Evolutionary conservation across 2,113 vertebrate genomes (phyloP), one percentile per base, ranked within the genome.

Genomic region (Gavialis gangeticus): DNA sequence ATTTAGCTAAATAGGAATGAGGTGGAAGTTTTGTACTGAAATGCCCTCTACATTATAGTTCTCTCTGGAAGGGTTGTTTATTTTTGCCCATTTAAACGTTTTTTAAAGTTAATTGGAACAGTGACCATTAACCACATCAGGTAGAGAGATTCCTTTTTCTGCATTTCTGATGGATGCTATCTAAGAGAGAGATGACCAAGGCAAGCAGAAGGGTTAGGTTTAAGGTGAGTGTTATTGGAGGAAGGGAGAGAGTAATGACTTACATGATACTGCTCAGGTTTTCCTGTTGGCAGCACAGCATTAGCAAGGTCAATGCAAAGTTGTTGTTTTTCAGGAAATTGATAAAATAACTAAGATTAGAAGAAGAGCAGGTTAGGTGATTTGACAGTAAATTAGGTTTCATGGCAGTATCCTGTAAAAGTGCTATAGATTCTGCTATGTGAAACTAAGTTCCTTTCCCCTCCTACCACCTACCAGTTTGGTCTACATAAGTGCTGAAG

Each of bases 1-100:
- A 6, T 1, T 0, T 9, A 46, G 24, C 15, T 57, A 84, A 64
- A n/a, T 0, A 6, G 3, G 0, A 11, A 16, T 12, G 8, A 55
- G 4, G 3, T 27, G 8, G 3, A 4, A 10, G 2, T 3, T 24
- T 79, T 54, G 30, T 1, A 7, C 17, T 34, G 30, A 37, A 34
- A 12, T 7, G 25, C 62, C 54, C 19, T n/a, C 24, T 60, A 2
- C 2, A 12, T 12, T 12, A 16, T 58, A 19, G 6, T 2, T 25
- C 71, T 10, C 6, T 25, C 59, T 25, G 0, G 18, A 10, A 1
- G 3, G 5, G 2, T 2, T 57, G 27, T 7, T 9, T 37, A 71
- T 21, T 9, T 75, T 6, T 25, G 25, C 63, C 73, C 14, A 37
- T 27, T 3, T 17, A 3, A 46, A 58, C 3, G 15, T 19, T 6